A percentile compares a stretch with the other conserved stretches of the same genome.
Evolutionary conservation across 2,888 invertebrate species (phyloP).

Genomic region (Silvanus unidentatus): DNA sequence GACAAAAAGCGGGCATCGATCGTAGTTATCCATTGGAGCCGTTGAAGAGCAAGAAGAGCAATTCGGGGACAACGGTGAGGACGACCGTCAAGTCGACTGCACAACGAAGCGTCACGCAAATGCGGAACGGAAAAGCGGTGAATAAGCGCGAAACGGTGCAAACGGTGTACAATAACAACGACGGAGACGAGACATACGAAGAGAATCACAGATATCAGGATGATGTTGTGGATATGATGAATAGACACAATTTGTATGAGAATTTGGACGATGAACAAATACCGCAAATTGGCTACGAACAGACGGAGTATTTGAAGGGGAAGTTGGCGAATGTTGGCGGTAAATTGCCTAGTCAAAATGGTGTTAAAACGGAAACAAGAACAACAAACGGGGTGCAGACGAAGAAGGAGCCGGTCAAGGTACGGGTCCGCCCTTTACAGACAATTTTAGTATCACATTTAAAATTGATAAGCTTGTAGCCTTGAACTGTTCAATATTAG

Average conservation of each 20-base stretch:
- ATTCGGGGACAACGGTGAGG: slow-evolving; percentile 25
- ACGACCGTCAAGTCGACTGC: slow-evolving; percentile 40
- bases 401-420: slow-evolving; percentile 6
- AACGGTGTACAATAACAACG: slow-evolving; percentile 40
- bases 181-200: slow-evolving; percentile 37
- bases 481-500: too few species aligned
- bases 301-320: slow-evolving; percentile 31
- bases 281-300: slow-evolving; percentile 42
- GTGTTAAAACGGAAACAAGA: too few species aligned
- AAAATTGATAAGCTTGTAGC: too few species aligned
- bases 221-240: slow-evolving; percentile 43
- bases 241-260: slow-evolving; percentile 43
- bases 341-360: slow-evolving; percentile 40
- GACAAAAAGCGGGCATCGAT: slow-evolving; percentile 70
- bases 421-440: too few species aligned
- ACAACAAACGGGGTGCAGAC: neutral
- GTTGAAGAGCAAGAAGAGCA: slow-evolving; percentile 51
- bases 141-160: slow-evolving; percentile 41
- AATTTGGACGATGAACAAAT: slow-evolving; percentile 47
- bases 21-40: slow-evolving; percentile 78
- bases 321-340: slow-evolving; percentile 46
- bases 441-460: too few species aligned
- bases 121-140: slow-evolving; percentile 42
- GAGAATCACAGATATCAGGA: slow-evolving; percentile 30
- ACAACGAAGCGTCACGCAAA: slow-evolving; percentile 41